Base-by-base conservation (phyloP, 2,888 invertebrate species). In the Eugnorisma glareosa region DNA sequence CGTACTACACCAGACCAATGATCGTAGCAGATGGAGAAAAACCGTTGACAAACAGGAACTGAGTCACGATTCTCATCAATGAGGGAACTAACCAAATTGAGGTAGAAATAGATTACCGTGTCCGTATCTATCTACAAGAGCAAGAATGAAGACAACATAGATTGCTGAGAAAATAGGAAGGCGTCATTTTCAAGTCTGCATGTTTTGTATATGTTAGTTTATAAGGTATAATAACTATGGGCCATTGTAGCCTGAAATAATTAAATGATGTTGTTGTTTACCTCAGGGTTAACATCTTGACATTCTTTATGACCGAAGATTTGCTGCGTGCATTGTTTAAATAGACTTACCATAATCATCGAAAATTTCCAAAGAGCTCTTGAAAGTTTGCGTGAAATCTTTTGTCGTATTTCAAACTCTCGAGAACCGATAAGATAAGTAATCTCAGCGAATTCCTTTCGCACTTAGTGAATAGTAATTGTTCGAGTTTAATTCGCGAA, bases 401-500 rank as follows among this genome's bases (percentile, higher is more conserved):
- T 51, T 72, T 48, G 43, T 28, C 43, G 28, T 24, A 21, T 18
- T 48, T 37, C 2, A 51, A 61, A 43, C 35, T 48, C 45, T 69
- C 31, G 11, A 76, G 35, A 66, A 43, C 57, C 48, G 77, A 71
- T 68, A 70, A 64, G 61, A 67, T 63, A 40, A 64, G 40, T 64
- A 63, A 70, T 54, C 54, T 57, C 61, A 31, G 24, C 57, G 48
- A 72, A 57, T 67, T 77, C 68, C 77, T 82, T 67, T 73, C 45
- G 66, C 51, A 72, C 48, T 35, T 37, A 67, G 57, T 74, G 43
- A 43, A 71, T 67, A 66, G 37, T 73, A 57, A 72, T 73, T 75
- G 57, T 69, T 75, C 37, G 45, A 73, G 67, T 43, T 67, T 75
- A 86, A 79, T 75, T 79, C 15, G 35, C 67, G 48, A 71, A 76